These are phyloP conservation scores for Hyalella azteca DNA, from an alignment of 2,888 invertebrate genomes.

Conservation along the genomic window DNA sequence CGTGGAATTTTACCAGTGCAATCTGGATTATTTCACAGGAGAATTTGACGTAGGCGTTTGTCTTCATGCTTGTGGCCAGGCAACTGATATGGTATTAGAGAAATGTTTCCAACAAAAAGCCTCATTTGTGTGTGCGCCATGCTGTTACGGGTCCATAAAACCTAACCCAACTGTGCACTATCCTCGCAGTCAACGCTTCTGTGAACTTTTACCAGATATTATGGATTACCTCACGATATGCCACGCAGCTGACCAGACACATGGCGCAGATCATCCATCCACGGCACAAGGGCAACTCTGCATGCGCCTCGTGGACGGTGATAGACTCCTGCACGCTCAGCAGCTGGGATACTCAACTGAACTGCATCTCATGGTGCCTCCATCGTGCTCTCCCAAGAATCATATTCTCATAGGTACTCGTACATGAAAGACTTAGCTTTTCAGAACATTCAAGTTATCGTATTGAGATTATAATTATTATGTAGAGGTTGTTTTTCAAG, in stretches of 20 bases:
- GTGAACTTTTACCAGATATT: slow-evolving; percentile 59
- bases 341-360: slow-evolving; percentile 77
- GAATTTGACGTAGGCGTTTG: slow-evolving; percentile 83
- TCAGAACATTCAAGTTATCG: too few species aligned
- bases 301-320: slow-evolving; percentile 88
- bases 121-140: slow-evolving; percentile 87
- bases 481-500: too few species aligned
- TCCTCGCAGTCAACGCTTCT: slow-evolving; percentile 73
- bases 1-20: slow-evolving; percentile 81
- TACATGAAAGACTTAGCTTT: background rate
- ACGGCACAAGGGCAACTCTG: slow-evolving; percentile 79
- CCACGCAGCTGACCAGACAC: slow-evolving; percentile 92
- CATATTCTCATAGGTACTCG: slow-evolving; percentile 79
- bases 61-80: slow-evolving; percentile 92
- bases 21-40: slow-evolving; percentile 84
- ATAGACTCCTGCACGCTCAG: slow-evolving; percentile 77
- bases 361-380: slow-evolving; percentile 78
- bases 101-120: slow-evolving; percentile 79
- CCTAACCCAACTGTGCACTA: slow-evolving; percentile 80
- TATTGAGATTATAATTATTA: too few species aligned
- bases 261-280: slow-evolving; percentile 73
- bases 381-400: slow-evolving; percentile 89
- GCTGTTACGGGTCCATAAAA: slow-evolving; percentile 90
- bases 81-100: slow-evolving; percentile 88
- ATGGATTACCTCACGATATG: slow-evolving; percentile 80